Conservation (phyloP, 2,888 invertebrate genomes). For the Platycheirus albimanus region DNA sequence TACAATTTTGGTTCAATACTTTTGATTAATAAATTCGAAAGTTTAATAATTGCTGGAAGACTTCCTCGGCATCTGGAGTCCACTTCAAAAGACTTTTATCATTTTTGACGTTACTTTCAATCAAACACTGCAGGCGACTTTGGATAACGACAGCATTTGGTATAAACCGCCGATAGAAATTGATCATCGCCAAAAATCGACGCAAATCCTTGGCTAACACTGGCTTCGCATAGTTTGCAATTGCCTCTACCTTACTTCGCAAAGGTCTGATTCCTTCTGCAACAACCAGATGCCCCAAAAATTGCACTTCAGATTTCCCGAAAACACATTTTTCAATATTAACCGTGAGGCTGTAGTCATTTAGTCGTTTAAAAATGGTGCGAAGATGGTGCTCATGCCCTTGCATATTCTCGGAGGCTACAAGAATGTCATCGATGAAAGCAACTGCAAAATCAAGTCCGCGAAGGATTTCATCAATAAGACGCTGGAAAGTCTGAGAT, state of each 20-base stretch:
- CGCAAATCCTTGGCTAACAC: not conserved
- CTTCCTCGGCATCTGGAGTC: not conserved
- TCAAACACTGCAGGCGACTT: slow-evolving; percentile 6
- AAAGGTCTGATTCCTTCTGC: not conserved
- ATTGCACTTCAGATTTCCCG: not conserved
- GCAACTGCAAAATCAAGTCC: not conserved
- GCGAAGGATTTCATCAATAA: not conserved
- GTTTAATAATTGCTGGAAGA: too few species aligned
- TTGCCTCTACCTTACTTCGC: not conserved
- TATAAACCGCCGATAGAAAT: not conserved
- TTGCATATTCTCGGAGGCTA: slow-evolving; percentile 6
- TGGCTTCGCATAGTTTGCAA: not conserved
- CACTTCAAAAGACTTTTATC: slow-evolving; percentile 1
- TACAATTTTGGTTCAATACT: too few species aligned
- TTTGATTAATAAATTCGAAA: too few species aligned
- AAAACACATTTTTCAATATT: not conserved
- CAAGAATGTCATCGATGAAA: not conserved
- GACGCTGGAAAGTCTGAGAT: not conserved
- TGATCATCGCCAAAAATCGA: not conserved
- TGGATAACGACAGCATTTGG: not conserved
- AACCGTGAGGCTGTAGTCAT: not conserved
- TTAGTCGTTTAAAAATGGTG: not conserved
- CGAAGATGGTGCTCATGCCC: not conserved
- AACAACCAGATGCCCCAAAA: slow-evolving; percentile 2
- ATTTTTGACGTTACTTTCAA: slow-evolving; percentile 2